Conservation (phyloP, 2,113 vertebrate genomes). For the Furnarius figulus region DNA sequence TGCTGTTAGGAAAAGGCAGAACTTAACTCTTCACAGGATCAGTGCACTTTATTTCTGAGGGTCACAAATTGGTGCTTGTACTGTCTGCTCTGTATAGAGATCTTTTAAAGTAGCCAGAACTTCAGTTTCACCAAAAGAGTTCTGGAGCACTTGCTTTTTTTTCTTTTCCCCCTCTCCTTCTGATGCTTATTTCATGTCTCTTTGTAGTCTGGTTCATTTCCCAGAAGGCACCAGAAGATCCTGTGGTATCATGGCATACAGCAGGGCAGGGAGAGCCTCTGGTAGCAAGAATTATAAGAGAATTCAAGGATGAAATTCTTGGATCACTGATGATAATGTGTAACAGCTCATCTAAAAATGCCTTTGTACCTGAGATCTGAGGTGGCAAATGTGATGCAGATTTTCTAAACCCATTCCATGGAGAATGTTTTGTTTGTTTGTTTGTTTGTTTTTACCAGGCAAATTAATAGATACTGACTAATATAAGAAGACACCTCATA, state of each 20-base stretch:
- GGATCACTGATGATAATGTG: not conserved
- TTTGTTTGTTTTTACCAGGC: not conserved
- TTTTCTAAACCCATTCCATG: not conserved
- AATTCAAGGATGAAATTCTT: not conserved
- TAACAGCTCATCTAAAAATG: not conserved
- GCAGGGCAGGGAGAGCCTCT: not conserved
- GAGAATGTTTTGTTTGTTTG: not conserved
- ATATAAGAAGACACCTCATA: not conserved
- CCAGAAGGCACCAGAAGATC: not conserved
- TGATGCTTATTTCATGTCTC: not conserved
- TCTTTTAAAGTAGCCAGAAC: not conserved
- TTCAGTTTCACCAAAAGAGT: not conserved
- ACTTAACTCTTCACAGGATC: not conserved
- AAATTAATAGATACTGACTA: not conserved
- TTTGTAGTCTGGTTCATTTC: not conserved
- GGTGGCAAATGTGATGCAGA: not conserved
- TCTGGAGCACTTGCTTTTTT: not conserved
- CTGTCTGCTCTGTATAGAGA: not conserved
- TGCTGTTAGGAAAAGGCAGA: not conserved
- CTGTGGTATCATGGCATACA: not conserved
- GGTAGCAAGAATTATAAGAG: not conserved
- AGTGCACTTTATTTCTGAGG: not conserved
- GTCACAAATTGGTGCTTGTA: not conserved
- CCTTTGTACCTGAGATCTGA: not conserved
- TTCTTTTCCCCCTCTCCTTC: not conserved